These are phyloP conservation scores for human DNA, from an alignment of 2,113 vertebrate species.

Conservation along the genomic window DNA sequence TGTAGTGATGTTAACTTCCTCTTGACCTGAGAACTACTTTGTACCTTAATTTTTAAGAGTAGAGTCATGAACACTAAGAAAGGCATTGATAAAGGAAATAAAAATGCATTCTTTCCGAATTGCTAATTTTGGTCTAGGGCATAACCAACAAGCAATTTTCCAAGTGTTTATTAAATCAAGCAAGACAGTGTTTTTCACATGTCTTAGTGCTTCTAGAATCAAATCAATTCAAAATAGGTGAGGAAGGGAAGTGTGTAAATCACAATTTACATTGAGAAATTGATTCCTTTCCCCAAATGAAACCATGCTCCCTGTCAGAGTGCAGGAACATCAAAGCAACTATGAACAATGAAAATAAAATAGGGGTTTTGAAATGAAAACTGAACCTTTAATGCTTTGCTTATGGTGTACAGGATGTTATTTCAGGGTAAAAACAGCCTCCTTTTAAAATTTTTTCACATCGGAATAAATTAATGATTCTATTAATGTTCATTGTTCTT, in stretches of 20 bases:
- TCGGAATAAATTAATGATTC: background rate
- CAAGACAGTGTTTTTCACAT: conserved; percentile 66
- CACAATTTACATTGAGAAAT: conserved; percentile 78
- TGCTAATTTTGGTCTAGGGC: conserved; percentile 18
- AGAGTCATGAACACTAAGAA: background rate
- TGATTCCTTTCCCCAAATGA: conserved; percentile 68
- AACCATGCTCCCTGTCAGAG: conserved; percentile 60
- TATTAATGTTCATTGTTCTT: background rate
- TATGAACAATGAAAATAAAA: conserved; percentile 60
- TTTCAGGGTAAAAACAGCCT: background rate
- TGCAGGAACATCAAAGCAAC: conserved; percentile 61
- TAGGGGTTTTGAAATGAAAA: conserved; percentile 52
- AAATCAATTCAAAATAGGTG: conserved; percentile 73
- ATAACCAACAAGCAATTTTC: conserved; percentile 63
- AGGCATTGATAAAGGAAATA: background rate
- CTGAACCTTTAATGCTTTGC: conserved; percentile 46
- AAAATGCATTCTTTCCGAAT: conserved; percentile 11
- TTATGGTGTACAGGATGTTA: background rate
- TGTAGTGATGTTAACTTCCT: background rate
- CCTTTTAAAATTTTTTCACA: conserved; percentile 1
- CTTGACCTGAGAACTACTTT: conserved; percentile 25
- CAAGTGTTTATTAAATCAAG: conserved; percentile 74
- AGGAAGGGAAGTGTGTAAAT: conserved; percentile 74
- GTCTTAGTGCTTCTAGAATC: conserved; percentile 57
- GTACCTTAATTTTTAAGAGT: conserved; percentile 50